Evolutionary conservation across 2,888 invertebrate species (phyloP).

Genomic region (Scaptomyza reducta): DNA sequence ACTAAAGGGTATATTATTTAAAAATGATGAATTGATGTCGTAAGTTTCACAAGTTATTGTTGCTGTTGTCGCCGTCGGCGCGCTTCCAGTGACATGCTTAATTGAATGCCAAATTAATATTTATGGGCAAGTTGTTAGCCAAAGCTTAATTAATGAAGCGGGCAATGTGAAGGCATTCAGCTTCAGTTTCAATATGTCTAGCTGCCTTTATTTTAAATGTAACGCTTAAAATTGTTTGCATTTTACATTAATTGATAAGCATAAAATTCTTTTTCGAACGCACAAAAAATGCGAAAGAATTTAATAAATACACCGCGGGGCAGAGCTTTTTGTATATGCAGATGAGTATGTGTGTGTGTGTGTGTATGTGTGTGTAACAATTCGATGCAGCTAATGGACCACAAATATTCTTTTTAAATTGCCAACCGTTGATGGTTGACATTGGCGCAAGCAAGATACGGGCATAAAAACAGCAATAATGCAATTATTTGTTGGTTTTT

Average conservation of each 20-base stretch:
- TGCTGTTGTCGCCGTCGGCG: conserved; percentile 7
- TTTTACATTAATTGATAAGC: conserved; percentile 29
- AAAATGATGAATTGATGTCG: not conserved
- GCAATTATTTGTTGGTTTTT: conserved; percentile 58
- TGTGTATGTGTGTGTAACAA: conserved; percentile 10
- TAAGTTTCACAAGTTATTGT: not conserved
- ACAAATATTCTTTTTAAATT: conserved; percentile 54
- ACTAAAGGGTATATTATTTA: conserved; percentile 19
- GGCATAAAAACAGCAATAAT: conserved; percentile 53
- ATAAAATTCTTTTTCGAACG: conserved; percentile 5
- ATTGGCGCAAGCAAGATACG: conserved; percentile 21
- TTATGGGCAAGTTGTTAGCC: conserved; percentile 57
- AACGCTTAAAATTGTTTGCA: conserved; percentile 1
- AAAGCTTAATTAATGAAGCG: conserved; percentile 62
- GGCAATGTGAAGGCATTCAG: conserved; percentile 9
- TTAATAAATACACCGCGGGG: conserved; percentile 33
- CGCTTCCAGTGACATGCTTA: conserved; percentile 23
- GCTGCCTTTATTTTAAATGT: conserved; percentile 13
- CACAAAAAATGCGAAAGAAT: conserved; percentile 14
- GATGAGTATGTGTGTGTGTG: too few relatives aligned
- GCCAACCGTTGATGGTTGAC: conserved; percentile 29
- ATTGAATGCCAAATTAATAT: conserved; percentile 73
- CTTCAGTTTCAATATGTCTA: conserved; percentile 1
- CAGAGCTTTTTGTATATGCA: conserved; percentile 16
- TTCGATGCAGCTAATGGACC: conserved; percentile 52